phyloP scores from a whole-genome alignment of 2,113 vertebrate genomes.

The Petrocephalus microphthalmus region DNA sequence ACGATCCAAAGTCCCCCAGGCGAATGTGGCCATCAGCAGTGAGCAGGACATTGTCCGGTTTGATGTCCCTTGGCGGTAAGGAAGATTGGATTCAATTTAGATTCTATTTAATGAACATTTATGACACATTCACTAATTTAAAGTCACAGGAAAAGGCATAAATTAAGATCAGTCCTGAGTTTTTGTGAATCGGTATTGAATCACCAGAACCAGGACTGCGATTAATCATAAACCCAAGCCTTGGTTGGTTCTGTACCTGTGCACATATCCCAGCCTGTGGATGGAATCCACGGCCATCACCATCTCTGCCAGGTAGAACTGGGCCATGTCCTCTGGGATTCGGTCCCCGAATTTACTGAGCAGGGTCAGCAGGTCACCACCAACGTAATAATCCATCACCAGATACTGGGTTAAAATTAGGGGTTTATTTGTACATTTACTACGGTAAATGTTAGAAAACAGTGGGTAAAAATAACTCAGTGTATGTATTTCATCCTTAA shows the following conservation, averaged over 20 bases:
- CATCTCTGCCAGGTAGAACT: conserved; percentile 80
- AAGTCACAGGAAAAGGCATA: too few relatives aligned
- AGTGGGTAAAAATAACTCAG: background rate
- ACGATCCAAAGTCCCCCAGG: conserved; percentile 78
- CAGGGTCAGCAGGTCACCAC: conserved; percentile 76
- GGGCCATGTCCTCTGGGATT: conserved; percentile 74
- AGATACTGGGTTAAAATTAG: conserved; percentile 59
- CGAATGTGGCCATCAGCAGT: conserved; percentile 70
- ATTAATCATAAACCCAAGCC: background rate
- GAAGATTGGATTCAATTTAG: background rate
- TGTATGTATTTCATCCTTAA: background rate
- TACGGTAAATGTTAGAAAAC: background rate
- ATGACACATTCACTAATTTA: background rate
- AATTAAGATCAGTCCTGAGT: background rate
- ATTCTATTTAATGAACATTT: background rate
- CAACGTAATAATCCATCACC: conserved; percentile 81
- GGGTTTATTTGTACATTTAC: background rate
- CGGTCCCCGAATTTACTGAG: conserved; percentile 80
- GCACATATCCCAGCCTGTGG: conserved; percentile 74
- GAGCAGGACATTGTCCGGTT: conserved; percentile 78
- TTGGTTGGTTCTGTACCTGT: conserved; percentile 50
- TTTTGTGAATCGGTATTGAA: background rate
- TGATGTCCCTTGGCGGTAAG: conserved; percentile 66
- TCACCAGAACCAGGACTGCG: too few relatives aligned
- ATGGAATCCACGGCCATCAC: conserved; percentile 77